phyloP scores from a whole-genome alignment of 2,797 vertebrate species.

The Mergus octosetaceus region DNA sequence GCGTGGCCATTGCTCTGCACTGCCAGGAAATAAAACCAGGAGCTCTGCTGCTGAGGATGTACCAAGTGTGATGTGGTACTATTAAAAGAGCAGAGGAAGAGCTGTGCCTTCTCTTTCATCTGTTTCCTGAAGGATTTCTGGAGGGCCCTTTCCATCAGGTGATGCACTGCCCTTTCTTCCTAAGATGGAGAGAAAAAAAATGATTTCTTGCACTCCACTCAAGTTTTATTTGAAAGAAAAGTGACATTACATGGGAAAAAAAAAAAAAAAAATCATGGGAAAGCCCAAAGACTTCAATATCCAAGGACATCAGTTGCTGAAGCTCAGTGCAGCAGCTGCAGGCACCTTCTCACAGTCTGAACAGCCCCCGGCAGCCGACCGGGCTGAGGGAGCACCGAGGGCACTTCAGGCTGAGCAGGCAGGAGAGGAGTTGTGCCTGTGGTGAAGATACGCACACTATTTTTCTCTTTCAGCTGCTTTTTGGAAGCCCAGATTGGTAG shows the following conservation, averaged over 20 bases:
- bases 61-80: background rate
- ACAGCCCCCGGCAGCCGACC: rapidly evolving
- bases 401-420: background rate
- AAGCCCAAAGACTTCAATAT: background rate
- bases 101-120: background rate
- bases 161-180: background rate
- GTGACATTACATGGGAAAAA: background rate
- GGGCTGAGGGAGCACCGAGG: background rate
- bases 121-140: background rate
- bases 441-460: background rate
- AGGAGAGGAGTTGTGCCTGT: background rate
- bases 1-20: rapidly evolving
- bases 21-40: rapidly evolving
- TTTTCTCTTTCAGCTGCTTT: background rate
- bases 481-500: background rate
- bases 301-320: rapidly evolving
- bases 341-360: background rate
- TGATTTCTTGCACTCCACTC: rapidly evolving
- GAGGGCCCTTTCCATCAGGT: background rate
- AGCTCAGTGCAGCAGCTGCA: background rate
- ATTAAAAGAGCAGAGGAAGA: background rate
- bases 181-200: background rate
- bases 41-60: background rate
- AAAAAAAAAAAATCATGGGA: background rate
- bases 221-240: background rate